phyloP scores from a whole-genome alignment of 2,888 invertebrate species.

The Chrysolina haemoptera region DNA sequence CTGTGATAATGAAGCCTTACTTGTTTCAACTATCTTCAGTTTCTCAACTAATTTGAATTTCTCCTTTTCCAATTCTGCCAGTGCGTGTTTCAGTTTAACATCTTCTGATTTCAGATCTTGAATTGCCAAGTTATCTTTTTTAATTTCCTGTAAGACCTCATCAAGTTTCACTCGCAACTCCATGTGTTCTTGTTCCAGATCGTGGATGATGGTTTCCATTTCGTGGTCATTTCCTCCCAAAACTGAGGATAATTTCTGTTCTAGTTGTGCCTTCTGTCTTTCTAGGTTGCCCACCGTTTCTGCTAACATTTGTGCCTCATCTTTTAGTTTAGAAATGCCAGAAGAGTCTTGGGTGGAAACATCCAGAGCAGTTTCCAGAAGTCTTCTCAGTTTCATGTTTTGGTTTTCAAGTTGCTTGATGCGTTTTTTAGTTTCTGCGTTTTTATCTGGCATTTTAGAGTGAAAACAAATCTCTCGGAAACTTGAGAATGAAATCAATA shows the following conservation, averaged over 20 bases:
- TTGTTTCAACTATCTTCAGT: constrained; percentile 47
- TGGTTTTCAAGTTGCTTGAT: constrained; percentile 55
- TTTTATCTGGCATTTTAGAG: constrained; percentile 37
- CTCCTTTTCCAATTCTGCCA: constrained; percentile 49
- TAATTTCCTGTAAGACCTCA: constrained; percentile 47
- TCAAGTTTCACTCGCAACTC: constrained; percentile 48
- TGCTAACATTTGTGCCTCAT: constrained; percentile 46
- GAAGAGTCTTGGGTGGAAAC: constrained; percentile 47
- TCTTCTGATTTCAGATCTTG: constrained; percentile 46
- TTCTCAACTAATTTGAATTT: constrained; percentile 42
- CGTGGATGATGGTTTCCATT: constrained; percentile 31
- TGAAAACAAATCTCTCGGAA: not conserved
- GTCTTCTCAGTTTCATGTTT: constrained; percentile 51
- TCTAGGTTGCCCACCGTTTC: constrained; percentile 47
- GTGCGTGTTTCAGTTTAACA: constrained; percentile 42
- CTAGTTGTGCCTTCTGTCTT: constrained; percentile 50
- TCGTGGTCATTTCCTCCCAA: constrained; percentile 36
- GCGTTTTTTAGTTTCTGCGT: constrained; percentile 48
- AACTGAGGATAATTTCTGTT: constrained; percentile 44
- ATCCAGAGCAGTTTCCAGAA: constrained; percentile 51
- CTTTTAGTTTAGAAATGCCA: constrained; percentile 35
- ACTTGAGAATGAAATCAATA: not conserved
- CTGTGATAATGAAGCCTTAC: constrained; percentile 39
- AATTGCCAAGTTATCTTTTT: constrained; percentile 44
- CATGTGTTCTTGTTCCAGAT: constrained; percentile 45